Evolutionary conservation across 2,888 invertebrate genomes (phyloP), one percentile per base, ranked within the genome.

Genomic region (Deilephila porcellus): DNA sequence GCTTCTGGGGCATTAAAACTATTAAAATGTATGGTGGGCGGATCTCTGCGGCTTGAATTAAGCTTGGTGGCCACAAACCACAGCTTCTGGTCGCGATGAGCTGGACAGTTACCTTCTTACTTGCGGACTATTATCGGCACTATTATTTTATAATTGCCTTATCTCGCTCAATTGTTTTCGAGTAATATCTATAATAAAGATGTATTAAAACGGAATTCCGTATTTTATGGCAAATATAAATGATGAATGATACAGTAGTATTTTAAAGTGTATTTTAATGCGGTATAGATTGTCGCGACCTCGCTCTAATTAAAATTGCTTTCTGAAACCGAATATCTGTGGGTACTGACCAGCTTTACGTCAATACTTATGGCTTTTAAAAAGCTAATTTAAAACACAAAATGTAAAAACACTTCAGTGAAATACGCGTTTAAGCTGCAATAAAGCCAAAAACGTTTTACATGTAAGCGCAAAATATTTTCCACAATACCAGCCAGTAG

Each of bases 11-110:
- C 89, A 92, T 92, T 91, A 91, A 90, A 91, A 91, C 92, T 91
- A 93, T 93, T 92, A 92, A 93, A 91, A 88, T 85, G 86, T 88
- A 89, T 87, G 87, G 82, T 85, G 85, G 90, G 89, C 87, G 88
- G 86, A 85, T 83, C 87, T 77, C 76, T 86, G 88, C 85, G 90
- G 91, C 88, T 79, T 80, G 88, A 88, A 90, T 89, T 90, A 88
- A 89, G 88, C 88, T 88, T 83, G 82, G 82, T 81, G 81, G 90
- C 93, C 93, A 83, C 93, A 93, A 91, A 93, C 94, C 93, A 89
- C 93, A 93, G 93, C 92, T 93, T 84, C 92, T 91, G 92, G 56
- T 56, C 56, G 45, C 45, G 89, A 87, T 82, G 83, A 86, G 84
- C 88, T 82, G 88, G 87, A 88, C 88, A 86, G 87, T 88, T 89